Percentiles rank a stretch among this genome's conserved stretches.
These are phyloP conservation scores for Dryas iulia DNA, from an alignment of 1,140 invertebrate species.

Conservation along the genomic window DNA sequence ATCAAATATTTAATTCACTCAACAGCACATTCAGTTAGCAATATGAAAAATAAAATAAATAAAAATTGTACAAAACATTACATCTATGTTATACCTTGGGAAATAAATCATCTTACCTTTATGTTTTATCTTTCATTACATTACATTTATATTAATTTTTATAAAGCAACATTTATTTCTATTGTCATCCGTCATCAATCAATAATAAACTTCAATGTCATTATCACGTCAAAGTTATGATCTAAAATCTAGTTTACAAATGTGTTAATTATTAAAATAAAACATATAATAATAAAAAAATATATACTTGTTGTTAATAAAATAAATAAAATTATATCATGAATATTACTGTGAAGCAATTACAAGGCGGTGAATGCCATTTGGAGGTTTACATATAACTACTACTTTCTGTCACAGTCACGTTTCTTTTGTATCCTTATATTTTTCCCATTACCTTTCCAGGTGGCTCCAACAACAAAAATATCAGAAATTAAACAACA, in stretches of 20 bases:
- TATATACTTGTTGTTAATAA: neutral
- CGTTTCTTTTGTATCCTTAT: conserved; percentile 6
- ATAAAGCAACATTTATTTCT: neutral
- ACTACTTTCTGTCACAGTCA: neutral
- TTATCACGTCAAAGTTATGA: neutral
- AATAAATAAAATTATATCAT: conserved; percentile 30
- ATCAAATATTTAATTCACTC: too few relatives aligned
- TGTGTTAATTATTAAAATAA: neutral
- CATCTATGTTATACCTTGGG: too few relatives aligned
- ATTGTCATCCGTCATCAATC: conserved; percentile 18
- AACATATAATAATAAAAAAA: neutral
- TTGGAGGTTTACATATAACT: conserved; percentile 48
- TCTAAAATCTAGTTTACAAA: neutral
- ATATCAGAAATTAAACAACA: conserved; percentile 67
- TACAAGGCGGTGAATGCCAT: conserved; percentile 66
- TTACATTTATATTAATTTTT: neutral
- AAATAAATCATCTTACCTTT: too few relatives aligned
- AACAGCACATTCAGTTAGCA: too few relatives aligned
- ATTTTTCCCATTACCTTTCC: conserved; percentile 31
- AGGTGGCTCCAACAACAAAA: conserved; percentile 57
- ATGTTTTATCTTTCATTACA: too few relatives aligned
- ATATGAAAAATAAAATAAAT: too few relatives aligned
- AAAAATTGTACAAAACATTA: too few relatives aligned
- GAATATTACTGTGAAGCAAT: conserved; percentile 68
- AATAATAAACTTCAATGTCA: conserved; percentile 2